A percentile compares a stretch with the other conserved stretches of the same genome.
Evolutionary conservation across 2,888 invertebrate genomes (phyloP).

Genomic region (Perizoma affinitatum): DNA sequence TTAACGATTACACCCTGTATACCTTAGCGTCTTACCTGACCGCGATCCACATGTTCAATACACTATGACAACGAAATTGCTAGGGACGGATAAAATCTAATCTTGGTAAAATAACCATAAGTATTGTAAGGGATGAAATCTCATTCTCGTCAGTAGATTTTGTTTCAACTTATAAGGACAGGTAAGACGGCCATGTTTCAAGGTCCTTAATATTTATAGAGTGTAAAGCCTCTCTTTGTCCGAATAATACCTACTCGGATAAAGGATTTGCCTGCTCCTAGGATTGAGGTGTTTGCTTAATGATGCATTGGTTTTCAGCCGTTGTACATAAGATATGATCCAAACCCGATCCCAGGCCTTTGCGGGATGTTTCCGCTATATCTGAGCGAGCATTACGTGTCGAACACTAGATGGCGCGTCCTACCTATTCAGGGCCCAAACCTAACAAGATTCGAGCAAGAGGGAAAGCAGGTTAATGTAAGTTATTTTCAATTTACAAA

Average conservation of each 20-base stretch:
- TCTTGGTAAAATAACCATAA: conserved; percentile 45
- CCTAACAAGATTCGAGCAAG: conserved; percentile 73
- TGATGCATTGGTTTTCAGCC: conserved; percentile 62
- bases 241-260: conserved; percentile 22
- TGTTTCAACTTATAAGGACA: conserved; percentile 39
- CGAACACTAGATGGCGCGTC: conserved; percentile 74
- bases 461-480: conserved; percentile 62
- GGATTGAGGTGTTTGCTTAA: conserved; percentile 27
- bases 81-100: conserved; percentile 46
- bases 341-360: conserved; percentile 71
- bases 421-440: conserved; percentile 63
- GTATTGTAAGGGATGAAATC: conserved; percentile 49
- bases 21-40: conserved; percentile 34
- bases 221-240: conserved; percentile 13
- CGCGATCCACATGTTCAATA: conserved; percentile 41
- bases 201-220: conserved; percentile 18
- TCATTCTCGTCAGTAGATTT: conserved; percentile 49
- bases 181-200: conserved; percentile 16
- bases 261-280: conserved; percentile 21
- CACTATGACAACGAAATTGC: conserved; percentile 45
- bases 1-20: too few species aligned
- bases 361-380: conserved; percentile 68
- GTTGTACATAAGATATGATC: conserved; percentile 73
- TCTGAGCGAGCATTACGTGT: conserved; percentile 71
- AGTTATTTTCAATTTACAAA: conserved; percentile 30